Percentiles rank a stretch among this genome's conserved stretches.
phyloP scores from a whole-genome alignment of 2,113 vertebrate genomes.

The Prietella phreatophila region DNA sequence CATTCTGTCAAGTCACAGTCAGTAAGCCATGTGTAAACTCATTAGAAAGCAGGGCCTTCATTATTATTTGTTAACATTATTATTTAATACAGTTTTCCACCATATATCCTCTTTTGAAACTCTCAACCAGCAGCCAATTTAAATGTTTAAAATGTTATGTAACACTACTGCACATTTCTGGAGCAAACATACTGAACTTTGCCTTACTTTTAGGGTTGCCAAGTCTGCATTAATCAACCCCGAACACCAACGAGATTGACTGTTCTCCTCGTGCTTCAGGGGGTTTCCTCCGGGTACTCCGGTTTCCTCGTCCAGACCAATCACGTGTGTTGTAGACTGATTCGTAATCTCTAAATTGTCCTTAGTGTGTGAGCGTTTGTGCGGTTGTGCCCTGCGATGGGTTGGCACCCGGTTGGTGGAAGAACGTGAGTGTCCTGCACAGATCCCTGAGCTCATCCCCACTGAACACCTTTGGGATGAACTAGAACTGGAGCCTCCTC shows the following conservation, averaged over 20 bases:
- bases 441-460: not conserved
- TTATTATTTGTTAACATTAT: not conserved
- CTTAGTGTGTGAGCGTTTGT: too few relatives aligned
- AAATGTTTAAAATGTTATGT: slow-evolving; percentile 1
- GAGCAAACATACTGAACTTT: not conserved
- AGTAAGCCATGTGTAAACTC: too few relatives aligned
- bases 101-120: not conserved
- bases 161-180: slow-evolving; percentile 7
- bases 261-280: too few relatives aligned
- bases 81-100: not conserved
- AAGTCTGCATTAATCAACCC: not conserved
- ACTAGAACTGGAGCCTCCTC: not conserved
- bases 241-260: not conserved
- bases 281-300: too few relatives aligned
- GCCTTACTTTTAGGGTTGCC: not conserved
- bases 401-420: too few relatives aligned
- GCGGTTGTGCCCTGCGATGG: too few relatives aligned
- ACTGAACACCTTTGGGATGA: not conserved
- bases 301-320: too few relatives aligned
- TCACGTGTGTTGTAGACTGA: too few relatives aligned
- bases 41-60: not conserved
- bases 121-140: not conserved
- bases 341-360: too few relatives aligned
- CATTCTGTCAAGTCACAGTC: not conserved
- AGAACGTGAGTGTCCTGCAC: not conserved